A percentile compares a stretch with the other conserved stretches of the same genome.
These are phyloP conservation scores for Anadara kagoshimensis DNA, from an alignment of 1,140 invertebrate species.

Conservation along the genomic window DNA sequence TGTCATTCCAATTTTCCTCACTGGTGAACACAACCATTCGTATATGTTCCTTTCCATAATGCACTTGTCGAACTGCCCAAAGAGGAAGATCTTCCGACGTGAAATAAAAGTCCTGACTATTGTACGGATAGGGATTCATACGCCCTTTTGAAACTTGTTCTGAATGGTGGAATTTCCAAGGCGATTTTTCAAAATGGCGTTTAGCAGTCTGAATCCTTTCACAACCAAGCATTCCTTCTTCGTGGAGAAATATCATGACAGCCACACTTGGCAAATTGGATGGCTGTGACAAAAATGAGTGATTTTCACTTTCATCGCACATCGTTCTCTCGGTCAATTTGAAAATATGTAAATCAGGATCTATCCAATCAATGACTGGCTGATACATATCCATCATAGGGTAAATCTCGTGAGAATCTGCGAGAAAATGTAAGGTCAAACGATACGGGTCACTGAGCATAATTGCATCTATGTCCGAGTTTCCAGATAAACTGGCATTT, in stretches of 20 bases:
- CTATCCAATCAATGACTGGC: conserved; percentile 57
- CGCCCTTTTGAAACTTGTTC: conserved; percentile 55
- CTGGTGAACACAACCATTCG: conserved; percentile 58
- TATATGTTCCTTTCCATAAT: conserved; percentile 68
- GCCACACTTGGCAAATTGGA: conserved; percentile 54
- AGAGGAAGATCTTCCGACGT: conserved; percentile 64
- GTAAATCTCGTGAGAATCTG: conserved; percentile 49
- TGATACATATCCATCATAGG: conserved; percentile 59
- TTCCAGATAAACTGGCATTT: conserved; percentile 42
- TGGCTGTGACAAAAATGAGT: conserved; percentile 10
- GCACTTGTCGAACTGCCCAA: conserved; percentile 64
- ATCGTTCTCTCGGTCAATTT: conserved; percentile 49
- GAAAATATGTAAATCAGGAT: conserved; percentile 58
- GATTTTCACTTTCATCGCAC: conserved; percentile 5
- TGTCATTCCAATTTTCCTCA: conserved; percentile 62
- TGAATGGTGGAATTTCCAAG: conserved; percentile 68
- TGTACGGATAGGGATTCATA: conserved; percentile 59
- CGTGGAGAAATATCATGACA: conserved; percentile 61
- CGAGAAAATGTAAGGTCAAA: conserved; percentile 47
- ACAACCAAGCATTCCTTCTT: conserved; percentile 52
- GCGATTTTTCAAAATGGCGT: conserved; percentile 54
- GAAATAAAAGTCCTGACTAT: conserved; percentile 64
- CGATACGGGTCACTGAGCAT: conserved; percentile 49
- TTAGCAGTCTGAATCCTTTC: conserved; percentile 54
- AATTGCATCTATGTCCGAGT: conserved; percentile 49